Evolutionary conservation across 2,113 vertebrate species (phyloP).

Genomic region (Daubentonia madagascariensis): DNA sequence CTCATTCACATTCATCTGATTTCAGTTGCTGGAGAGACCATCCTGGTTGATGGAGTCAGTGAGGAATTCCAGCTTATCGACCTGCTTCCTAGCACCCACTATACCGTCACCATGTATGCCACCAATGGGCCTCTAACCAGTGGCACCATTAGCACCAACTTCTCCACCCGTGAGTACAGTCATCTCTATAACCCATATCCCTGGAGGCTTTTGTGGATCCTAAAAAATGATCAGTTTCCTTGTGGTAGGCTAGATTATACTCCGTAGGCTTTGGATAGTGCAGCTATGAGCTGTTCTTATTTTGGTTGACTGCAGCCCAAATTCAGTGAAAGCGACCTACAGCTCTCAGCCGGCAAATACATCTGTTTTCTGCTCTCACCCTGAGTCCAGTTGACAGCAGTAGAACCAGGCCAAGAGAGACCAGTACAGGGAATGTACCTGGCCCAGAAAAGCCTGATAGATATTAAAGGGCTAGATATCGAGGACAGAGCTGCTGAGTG

Average conservation of each 20-base stretch:
- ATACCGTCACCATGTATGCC: constrained; percentile 92
- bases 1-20: constrained; percentile 24
- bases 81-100: constrained; percentile 92
- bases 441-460: background rate
- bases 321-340: background rate
- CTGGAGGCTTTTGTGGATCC: background rate
- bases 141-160: constrained; percentile 90
- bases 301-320: background rate
- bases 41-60: constrained; percentile 91
- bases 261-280: background rate
- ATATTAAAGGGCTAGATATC: background rate
- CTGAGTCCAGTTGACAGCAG: background rate
- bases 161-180: constrained; percentile 92
- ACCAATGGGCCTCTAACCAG: constrained; percentile 93
- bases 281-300: background rate
- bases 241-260: background rate
- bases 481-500: background rate
- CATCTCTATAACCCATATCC: background rate
- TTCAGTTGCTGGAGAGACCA: constrained; percentile 92
- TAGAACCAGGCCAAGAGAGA: background rate
- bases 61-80: constrained; percentile 92
- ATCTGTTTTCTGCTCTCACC: background rate
- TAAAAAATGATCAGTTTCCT: background rate
- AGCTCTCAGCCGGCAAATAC: accelerated
- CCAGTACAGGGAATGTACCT: background rate